Conservation (phyloP, 2,888 invertebrate genomes). For the Cosmorhoe ocellata region DNA sequence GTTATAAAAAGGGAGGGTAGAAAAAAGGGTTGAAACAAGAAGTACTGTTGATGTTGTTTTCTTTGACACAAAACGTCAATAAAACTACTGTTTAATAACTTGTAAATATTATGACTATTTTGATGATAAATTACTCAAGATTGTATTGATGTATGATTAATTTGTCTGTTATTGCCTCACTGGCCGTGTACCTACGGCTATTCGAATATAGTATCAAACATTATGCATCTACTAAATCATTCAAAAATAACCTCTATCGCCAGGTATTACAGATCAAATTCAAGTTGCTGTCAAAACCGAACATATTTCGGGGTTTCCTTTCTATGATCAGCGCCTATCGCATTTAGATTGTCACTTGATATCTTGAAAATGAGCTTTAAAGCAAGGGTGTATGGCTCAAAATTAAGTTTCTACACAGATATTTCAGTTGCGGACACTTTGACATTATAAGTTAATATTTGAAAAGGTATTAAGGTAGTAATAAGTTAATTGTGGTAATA, state of each 20-base stretch:
- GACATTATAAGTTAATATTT: slow-evolving; percentile 29
- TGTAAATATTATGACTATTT: too few species aligned
- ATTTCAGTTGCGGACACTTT: slow-evolving; percentile 22
- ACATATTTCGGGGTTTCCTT: slow-evolving; percentile 1
- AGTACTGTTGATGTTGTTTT: too few species aligned
- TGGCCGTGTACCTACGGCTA: too few species aligned
- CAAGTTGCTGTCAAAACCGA: background rate
- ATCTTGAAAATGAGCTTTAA: slow-evolving; percentile 14
- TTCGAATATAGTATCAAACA: too few species aligned
- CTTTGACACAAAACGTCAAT: too few species aligned
- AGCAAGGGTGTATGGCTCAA: slow-evolving; percentile 14
- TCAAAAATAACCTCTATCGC: slow-evolving; percentile 1
- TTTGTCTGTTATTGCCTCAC: too few species aligned
- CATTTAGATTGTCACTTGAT: background rate
- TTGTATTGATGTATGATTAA: too few species aligned
- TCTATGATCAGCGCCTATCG: slow-evolving; percentile 13
- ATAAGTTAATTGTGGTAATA: slow-evolving; percentile 34
- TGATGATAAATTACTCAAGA: too few species aligned
- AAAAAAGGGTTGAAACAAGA: too few species aligned
- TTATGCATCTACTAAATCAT: background rate
- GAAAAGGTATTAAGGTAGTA: slow-evolving; percentile 38
- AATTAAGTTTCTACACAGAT: background rate
- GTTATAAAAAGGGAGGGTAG: too few species aligned
- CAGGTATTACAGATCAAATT: background rate
- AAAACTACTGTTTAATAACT: too few species aligned